Evolutionary conservation across 2,797 vertebrate species (phyloP).

Genomic region (Anguilla obscura): DNA sequence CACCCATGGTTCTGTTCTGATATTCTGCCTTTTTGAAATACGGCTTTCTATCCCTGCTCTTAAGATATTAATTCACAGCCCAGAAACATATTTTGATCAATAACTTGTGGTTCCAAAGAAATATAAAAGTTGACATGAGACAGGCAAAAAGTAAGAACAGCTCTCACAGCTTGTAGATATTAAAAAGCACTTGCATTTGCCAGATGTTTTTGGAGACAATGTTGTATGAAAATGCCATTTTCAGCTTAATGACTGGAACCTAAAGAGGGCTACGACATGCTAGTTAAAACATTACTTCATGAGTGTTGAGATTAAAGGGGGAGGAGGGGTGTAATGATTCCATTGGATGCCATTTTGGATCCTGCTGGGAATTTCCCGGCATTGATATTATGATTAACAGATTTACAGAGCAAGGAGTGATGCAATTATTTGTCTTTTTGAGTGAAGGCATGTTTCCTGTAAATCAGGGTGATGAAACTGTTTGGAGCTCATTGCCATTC

Average conservation of each 20-base stretch:
- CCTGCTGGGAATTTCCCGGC: not conserved
- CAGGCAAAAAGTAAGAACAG: not conserved
- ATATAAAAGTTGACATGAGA: not conserved
- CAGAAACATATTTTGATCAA: not conserved
- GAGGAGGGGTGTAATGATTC: not conserved
- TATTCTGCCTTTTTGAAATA: not conserved
- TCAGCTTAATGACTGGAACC: not conserved
- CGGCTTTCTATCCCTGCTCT: not conserved
- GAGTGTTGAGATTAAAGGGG: not conserved
- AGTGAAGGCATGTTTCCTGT: not conserved
- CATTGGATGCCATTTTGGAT: not conserved
- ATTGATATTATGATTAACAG: not conserved
- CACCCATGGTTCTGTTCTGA: not conserved
- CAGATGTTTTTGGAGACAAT: not conserved
- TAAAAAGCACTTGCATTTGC: not conserved
- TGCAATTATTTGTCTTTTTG: not conserved
- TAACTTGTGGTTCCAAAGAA: not conserved
- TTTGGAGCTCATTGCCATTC: not conserved
- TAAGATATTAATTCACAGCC: not conserved
- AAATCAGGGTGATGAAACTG: slow-evolving; percentile 27
- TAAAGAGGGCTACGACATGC: not conserved
- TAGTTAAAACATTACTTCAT: not conserved
- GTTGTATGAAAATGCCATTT: not conserved
- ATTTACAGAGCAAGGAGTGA: not conserved
- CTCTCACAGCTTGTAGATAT: not conserved